Conservation (phyloP, 1,140 invertebrate genomes). For the Heliconius hewitsoni region DNA sequence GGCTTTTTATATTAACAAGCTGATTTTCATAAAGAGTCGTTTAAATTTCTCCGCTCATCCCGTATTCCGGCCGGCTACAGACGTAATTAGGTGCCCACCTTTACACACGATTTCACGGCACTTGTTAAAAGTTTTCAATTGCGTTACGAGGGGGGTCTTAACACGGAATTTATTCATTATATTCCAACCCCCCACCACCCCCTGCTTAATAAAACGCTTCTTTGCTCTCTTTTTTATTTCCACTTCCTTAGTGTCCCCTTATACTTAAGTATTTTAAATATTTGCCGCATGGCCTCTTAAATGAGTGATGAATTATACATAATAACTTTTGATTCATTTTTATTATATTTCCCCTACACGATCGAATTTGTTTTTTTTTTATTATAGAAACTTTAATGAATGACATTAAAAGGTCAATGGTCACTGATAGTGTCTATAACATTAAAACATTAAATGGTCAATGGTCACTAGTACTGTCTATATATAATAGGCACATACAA, state of each 20-base stretch:
- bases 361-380: neutral
- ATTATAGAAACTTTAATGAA: neutral
- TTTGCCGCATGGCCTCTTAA: conserved; percentile 71
- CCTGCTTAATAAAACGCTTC: conserved; percentile 73
- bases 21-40: conserved; percentile 71
- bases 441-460: too few species aligned
- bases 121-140: conserved; percentile 82
- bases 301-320: conserved; percentile 77
- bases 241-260: conserved; percentile 50
- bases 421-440: too few species aligned
- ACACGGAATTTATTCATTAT: conserved; percentile 80
- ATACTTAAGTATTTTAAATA: conserved; percentile 74
- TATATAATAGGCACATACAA: neutral
- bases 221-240: conserved; percentile 69
- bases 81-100: conserved; percentile 77
- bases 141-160: conserved; percentile 69
- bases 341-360: conserved; percentile 43
- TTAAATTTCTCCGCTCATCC: conserved; percentile 74
- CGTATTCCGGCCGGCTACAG: conserved; percentile 64
- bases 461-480: too few species aligned
- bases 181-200: conserved; percentile 54
- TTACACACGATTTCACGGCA: conserved; percentile 80
- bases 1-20: conserved; percentile 63
- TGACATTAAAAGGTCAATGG: too few species aligned
- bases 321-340: conserved; percentile 57